Evolutionary conservation across 2,888 invertebrate species (phyloP), one percentile per base, ranked within the genome.

Genomic region (Nebria salina): DNA sequence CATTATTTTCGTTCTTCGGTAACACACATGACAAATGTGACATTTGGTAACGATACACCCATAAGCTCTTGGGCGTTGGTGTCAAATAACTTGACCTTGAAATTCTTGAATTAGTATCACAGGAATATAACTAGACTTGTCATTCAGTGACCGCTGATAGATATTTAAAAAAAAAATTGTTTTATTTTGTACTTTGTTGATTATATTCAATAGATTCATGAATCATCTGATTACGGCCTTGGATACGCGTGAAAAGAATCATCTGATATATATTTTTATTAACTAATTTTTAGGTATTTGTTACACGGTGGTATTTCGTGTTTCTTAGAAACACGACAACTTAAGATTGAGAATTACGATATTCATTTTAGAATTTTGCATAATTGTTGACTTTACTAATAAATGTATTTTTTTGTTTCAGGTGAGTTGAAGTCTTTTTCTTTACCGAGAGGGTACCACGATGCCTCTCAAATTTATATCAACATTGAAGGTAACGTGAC

Each of bases 381-480:
- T 65, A 65, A 25, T 42, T 11, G 34, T 34, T 34, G 34, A 34
- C 5, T n/a, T 72, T 26, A 79, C 70, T 82, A 72, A 81, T 75
- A 80, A 75, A 79, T 77, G 65, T 82, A 83, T 84, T 85, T 34
- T 5, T 85, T 86, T 87, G 89, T 89, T 92, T 83, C 90, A 92
- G 92, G 92, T 92, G 91, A 92, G 92, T 91, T 88, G 75, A 90
- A 89, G 84, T 89, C 89, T 82, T 86, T 89, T 86, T 90, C 90
- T 41, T 85, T 90, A 83, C 90, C 90, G 13, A 86, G 90, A 82
- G 87, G 87, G 77, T 88, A 85, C 42, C 80, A 75, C n/a, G 80
- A 80, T 68, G 75, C 80, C 72, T 75, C 72, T 11, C 75, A 80
- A 74, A 65, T 79, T n/a, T 20, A 65, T 74, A 54, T 79, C 65